phyloP scores from a whole-genome alignment of 2,797 vertebrate genomes.

The Zenarchopterus dispar region DNA sequence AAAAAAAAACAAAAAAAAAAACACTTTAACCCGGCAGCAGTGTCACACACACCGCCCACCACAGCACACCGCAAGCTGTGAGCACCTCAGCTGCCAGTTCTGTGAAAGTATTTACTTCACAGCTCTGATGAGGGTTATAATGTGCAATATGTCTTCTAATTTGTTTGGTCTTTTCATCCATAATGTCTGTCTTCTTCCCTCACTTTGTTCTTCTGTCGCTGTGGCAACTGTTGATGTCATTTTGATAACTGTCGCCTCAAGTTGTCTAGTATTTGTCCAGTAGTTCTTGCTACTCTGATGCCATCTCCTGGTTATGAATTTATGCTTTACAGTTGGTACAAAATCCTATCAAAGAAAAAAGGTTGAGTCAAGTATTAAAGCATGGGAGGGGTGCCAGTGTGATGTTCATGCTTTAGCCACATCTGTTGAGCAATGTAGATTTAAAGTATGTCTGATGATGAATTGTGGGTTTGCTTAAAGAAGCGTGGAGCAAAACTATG shows the following conservation, averaged over 20 bases:
- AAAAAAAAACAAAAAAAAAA: not conserved
- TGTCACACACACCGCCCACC: conserved; percentile 44
- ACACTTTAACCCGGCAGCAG: conserved; percentile 27
- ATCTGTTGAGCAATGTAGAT: conserved; percentile 46
- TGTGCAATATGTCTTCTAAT: conserved; percentile 73
- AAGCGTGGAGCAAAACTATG: not conserved
- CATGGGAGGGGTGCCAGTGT: conserved; percentile 35
- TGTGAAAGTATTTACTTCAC: conserved; percentile 71
- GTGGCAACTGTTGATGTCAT: conserved; percentile 67
- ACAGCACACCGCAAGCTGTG: conserved; percentile 56
- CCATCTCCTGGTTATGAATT: conserved; percentile 53
- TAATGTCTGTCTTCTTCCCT: conserved; percentile 51
- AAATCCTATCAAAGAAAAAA: conserved; percentile 51
- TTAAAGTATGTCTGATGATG: conserved; percentile 13
- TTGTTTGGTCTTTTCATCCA: conserved; percentile 38
- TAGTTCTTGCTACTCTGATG: conserved; percentile 39
- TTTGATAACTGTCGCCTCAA: conserved; percentile 52
- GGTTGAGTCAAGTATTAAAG: conserved; percentile 57
- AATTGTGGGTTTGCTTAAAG: conserved; percentile 3
- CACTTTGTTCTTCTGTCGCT: conserved; percentile 38
- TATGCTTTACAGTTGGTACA: conserved; percentile 30
- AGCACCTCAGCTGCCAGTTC: conserved; percentile 48
- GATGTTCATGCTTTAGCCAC: conserved; percentile 38
- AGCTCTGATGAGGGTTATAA: conserved; percentile 64
- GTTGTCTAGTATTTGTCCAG: conserved; percentile 55